These are phyloP conservation scores for Hypsibius dujardini DNA, from an alignment of 1,140 invertebrate species.

Conservation along the genomic window DNA sequence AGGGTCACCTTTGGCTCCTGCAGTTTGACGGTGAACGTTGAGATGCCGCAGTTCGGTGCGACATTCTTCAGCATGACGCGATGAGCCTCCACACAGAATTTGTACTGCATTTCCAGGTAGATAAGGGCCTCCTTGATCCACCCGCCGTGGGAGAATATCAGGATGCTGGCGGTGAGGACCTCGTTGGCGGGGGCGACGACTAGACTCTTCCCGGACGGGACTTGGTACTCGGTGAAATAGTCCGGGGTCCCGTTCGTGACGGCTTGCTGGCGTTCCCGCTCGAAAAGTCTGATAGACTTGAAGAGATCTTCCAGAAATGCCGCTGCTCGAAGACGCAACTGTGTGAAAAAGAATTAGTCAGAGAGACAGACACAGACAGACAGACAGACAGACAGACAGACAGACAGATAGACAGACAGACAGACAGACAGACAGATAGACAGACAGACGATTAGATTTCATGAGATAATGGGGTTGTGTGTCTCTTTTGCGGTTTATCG, in stretches of 20 bases:
- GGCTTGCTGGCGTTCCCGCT: constrained; percentile 2
- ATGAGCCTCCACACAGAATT: constrained; percentile 1
- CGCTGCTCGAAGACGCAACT: background rate
- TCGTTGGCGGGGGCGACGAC: background rate
- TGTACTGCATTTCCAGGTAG: constrained; percentile 3
- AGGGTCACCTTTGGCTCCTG: background rate
- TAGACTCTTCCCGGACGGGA: background rate
- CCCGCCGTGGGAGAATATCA: constrained; percentile 10
- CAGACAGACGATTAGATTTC: no score
- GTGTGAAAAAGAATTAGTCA: no score
- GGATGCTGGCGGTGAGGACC: background rate
- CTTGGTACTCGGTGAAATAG: constrained; percentile 12
- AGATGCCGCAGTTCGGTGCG: background rate
- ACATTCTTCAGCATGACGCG: background rate
- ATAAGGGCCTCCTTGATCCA: background rate
- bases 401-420: no score
- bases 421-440: no score
- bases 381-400: no score
- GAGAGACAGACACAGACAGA: no score
- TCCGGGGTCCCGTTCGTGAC: background rate
- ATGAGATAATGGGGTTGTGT: no score
- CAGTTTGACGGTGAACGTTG: constrained; percentile 1
- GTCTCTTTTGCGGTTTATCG: no score
- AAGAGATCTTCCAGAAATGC: constrained; percentile 3
- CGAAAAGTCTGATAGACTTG: background rate